Evolutionary conservation across 2,888 invertebrate species (phyloP), one percentile per base, ranked within the genome.

Genomic region (Thera obeliscata): DNA sequence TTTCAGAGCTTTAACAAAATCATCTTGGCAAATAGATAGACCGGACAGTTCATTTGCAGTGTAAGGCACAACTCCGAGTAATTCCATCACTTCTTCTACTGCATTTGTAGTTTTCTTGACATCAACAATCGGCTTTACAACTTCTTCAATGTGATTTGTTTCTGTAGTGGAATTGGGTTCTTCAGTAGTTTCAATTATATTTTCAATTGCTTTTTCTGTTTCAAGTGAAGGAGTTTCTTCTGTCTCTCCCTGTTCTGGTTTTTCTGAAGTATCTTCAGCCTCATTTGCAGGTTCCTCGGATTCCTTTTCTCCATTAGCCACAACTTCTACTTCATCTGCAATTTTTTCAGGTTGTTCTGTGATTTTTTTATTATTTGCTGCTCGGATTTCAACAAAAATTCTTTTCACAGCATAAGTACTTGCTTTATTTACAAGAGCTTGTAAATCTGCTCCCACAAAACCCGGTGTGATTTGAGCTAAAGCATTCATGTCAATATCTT

Each of bases 361-460:
- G 7, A 57, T 77, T 12, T 69, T 66, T 61, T 69, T 75, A 59
- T 73, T 74, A 61, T 85, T 82, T 12, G 79, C 76, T 54, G 77
- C 77, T 64, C 83, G 79, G 41, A 93, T 87, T 73, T 92, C 88
- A 67, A 83, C 78, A 80, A 94, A 94, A 66, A 93, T 89, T 76
- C 94, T 87, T 81, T 97, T 97, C 0, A 98, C 96, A 56, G 98
- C 98, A 76, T 96, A 95, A 85, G 98, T 96, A 8, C 98, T 97
- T 2, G 99, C 98, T 88, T 98, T 98, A 72, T 97, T 95, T 0
- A 97, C 96, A 63, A 99, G 93, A 0, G 98, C 96, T 86, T 96
- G 95, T 75, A 99, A 92, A 94, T 99, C 99, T 3, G 98, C 98
- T 11, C 99, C 99, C 48, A 99, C 99, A 94, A 96, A 99, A 0